Percentiles rank a stretch among this genome's conserved stretches.
phyloP scores from a whole-genome alignment of 2,113 vertebrate species.

The Oreochromis niloticus region DNA sequence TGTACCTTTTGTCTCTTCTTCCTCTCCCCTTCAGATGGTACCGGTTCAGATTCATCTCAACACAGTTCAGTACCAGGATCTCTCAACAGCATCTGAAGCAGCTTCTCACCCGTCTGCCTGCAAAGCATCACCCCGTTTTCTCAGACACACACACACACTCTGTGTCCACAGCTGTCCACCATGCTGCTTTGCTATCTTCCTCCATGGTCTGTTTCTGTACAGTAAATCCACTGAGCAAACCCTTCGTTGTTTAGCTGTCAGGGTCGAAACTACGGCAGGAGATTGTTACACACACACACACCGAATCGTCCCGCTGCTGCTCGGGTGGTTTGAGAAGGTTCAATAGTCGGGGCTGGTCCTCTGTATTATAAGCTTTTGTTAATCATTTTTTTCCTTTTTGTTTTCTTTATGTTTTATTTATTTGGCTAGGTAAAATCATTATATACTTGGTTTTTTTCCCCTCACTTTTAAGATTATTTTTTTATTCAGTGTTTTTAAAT shows the following conservation, averaged over 20 bases:
- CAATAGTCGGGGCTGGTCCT: conserved; percentile 72
- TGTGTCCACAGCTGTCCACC: conserved; percentile 9
- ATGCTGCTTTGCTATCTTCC: conserved; percentile 48
- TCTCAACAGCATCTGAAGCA: conserved; percentile 71
- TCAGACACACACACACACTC: conserved; percentile 13
- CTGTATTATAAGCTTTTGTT: conserved; percentile 49
- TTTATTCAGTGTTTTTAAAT: not conserved
- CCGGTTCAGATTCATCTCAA: conserved; percentile 67
- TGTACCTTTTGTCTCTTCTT: not conserved
- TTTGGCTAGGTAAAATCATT: conserved; percentile 35
- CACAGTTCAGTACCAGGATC: conserved; percentile 70
- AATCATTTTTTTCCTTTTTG: conserved; percentile 3
- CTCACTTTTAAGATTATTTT: not conserved
- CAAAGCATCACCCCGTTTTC: not conserved
- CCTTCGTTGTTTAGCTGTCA: conserved; percentile 11
- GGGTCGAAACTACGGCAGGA: conserved; percentile 14
- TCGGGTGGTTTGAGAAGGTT: conserved; percentile 41
- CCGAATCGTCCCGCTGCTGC: not conserved
- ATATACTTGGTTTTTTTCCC: not conserved
- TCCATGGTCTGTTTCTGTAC: conserved; percentile 45
- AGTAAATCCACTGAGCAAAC: conserved; percentile 30
- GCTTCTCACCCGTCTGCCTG: conserved; percentile 13
- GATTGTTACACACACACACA: conserved; percentile 2
- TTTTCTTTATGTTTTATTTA: conserved; percentile 49
- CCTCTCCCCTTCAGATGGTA: conserved; percentile 39